Evolutionary conservation across 2,113 vertebrate species (phyloP).

Genomic region (Marmota monax): DNA sequence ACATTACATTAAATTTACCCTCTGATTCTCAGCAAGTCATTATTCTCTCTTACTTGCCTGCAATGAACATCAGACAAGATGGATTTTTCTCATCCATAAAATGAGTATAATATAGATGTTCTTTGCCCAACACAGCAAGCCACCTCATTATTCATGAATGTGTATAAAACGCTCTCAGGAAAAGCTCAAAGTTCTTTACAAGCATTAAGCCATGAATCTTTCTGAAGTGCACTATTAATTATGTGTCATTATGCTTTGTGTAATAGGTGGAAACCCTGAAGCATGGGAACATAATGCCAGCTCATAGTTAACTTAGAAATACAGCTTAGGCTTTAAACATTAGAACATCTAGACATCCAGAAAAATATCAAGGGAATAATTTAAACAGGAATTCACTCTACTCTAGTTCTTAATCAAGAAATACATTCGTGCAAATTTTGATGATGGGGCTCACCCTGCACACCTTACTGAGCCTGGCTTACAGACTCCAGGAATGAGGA

Average conservation of each 20-base stretch:
- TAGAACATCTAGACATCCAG: background rate
- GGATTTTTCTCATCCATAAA: slow-evolving; percentile 65
- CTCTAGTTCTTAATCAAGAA: slow-evolving; percentile 27
- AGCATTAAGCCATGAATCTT: slow-evolving; percentile 67
- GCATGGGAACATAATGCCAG: slow-evolving; percentile 41
- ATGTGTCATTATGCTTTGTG: slow-evolving; percentile 66
- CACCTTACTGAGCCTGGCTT: background rate
- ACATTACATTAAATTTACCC: background rate
- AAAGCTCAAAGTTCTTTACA: slow-evolving; percentile 74
- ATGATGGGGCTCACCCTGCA: background rate
- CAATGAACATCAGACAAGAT: too few species aligned
- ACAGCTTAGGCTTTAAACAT: slow-evolving; percentile 49
- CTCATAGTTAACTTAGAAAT: slow-evolving; percentile 66
- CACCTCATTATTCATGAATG: slow-evolving; percentile 52
- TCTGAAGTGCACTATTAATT: slow-evolving; percentile 75
- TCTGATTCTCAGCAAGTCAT: slow-evolving; percentile 34
- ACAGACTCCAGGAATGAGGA: background rate
- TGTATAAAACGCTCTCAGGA: slow-evolving; percentile 62
- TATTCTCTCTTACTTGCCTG: background rate
- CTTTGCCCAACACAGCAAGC: slow-evolving; percentile 39
- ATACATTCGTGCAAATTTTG: background rate
- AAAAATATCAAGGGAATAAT: background rate
- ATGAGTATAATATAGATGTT: background rate
- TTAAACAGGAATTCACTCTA: slow-evolving; percentile 7
- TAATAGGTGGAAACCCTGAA: slow-evolving; percentile 49